Evolutionary conservation across 1,140 invertebrate genomes (phyloP).

Genomic region (Heliconius eleuchia): DNA sequence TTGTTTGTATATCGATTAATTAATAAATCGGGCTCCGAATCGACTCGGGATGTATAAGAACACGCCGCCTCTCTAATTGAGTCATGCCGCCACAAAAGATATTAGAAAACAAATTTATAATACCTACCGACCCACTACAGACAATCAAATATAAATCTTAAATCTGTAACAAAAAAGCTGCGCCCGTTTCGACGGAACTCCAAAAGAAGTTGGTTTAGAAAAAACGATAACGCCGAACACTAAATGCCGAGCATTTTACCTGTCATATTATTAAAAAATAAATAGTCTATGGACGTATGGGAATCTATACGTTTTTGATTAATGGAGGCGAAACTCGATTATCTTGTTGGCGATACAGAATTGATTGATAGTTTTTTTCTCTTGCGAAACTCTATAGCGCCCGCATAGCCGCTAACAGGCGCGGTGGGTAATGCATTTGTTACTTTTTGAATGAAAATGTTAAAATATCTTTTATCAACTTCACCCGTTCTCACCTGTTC

Average conservation of each 20-base stretch:
- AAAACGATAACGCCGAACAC: constrained; percentile 63
- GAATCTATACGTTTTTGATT: constrained; percentile 76
- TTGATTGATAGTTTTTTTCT: constrained; percentile 49
- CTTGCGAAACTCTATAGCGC: constrained; percentile 55
- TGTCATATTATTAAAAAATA: constrained; percentile 80
- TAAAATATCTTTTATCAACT: background rate
- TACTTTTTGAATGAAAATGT: background rate
- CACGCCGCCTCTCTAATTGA: constrained; percentile 77
- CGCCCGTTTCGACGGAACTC: background rate
- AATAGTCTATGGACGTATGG: constrained; percentile 69
- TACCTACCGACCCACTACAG: constrained; percentile 25
- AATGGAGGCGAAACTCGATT: constrained; percentile 71
- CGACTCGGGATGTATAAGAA: constrained; percentile 73
- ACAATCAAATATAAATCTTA: constrained; percentile 41
- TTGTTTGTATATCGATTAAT: constrained; percentile 81
- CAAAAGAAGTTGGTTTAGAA: constrained; percentile 42
- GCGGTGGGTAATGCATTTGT: background rate
- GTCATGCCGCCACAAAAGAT: constrained; percentile 74
- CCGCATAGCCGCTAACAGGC: constrained; percentile 54
- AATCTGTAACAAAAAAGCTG: constrained; percentile 20
- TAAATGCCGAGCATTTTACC: constrained; percentile 78
- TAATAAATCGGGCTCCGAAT: constrained; percentile 76
- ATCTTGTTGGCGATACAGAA: constrained; percentile 63
- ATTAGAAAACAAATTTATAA: constrained; percentile 49
- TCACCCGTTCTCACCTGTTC: constrained; percentile 64